Evolutionary conservation across 2,888 invertebrate species (phyloP).

Genomic region (Diogma glabrata): DNA sequence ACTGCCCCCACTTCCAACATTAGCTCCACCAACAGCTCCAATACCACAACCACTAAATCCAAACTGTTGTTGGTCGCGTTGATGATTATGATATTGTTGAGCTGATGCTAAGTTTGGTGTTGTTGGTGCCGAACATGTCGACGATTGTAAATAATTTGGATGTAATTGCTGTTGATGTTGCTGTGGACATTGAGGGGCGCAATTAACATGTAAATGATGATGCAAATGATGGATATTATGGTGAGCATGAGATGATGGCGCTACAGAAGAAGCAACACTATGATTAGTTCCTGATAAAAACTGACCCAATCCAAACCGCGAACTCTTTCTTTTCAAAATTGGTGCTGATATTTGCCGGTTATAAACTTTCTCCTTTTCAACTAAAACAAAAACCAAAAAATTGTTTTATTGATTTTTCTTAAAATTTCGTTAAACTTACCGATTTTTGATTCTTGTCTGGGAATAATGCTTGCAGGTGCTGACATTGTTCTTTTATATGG

Average conservation of each 20-base stretch:
- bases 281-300: conserved; percentile 45
- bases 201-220: conserved; percentile 12
- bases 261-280: conserved; percentile 26
- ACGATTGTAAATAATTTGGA: conserved; percentile 6
- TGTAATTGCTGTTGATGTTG: conserved; percentile 18
- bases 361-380: conserved; percentile 76
- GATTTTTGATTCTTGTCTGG: conserved; percentile 60
- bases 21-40: neutral
- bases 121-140: conserved; percentile 13
- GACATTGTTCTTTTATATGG: conserved; percentile 92
- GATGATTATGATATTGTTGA: conserved; percentile 15
- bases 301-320: conserved; percentile 83
- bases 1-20: neutral
- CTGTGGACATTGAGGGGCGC: conserved; percentile 17
- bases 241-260: conserved; percentile 22
- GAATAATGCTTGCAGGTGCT: conserved; percentile 75
- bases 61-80: conserved; percentile 17
- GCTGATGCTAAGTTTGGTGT: conserved; percentile 15
- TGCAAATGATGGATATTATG: conserved; percentile 14
- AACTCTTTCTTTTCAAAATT: conserved; percentile 85
- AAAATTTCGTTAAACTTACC: conserved; percentile 38
- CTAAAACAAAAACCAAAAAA: too few species aligned
- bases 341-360: conserved; percentile 91
- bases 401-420: too few species aligned
- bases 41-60: conserved; percentile 10